These are phyloP conservation scores for Paramormyrops kingsleyae DNA, from an alignment of 2,113 vertebrate genomes.

Conservation along the genomic window DNA sequence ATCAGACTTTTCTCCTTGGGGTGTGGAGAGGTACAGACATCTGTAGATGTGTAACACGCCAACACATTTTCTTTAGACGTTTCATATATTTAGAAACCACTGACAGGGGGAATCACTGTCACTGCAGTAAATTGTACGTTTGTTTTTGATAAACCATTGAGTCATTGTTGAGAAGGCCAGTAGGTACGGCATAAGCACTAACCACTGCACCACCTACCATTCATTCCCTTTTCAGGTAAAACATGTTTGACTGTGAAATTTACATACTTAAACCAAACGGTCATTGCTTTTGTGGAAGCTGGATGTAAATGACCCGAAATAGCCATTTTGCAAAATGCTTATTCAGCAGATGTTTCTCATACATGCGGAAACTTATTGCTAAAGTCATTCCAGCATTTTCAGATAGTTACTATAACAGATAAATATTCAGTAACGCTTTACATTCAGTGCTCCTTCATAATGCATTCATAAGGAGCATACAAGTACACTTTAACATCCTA, in stretches of 20 bases:
- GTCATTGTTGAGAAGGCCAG: background rate
- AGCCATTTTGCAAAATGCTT: background rate
- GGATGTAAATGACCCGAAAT: background rate
- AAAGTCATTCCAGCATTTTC: background rate
- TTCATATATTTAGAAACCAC: background rate
- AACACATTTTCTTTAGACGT: background rate
- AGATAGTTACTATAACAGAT: background rate
- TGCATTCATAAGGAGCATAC: no score
- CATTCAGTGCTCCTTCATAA: no score
- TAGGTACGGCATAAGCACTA: background rate
- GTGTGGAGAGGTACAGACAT: background rate
- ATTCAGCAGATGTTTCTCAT: background rate
- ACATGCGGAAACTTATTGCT: background rate
- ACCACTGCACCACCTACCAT: background rate
- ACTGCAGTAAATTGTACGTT: background rate
- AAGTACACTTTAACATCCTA: no score
- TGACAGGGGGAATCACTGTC: background rate
- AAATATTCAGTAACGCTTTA: no score
- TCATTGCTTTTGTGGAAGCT: background rate
- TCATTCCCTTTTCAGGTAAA: background rate
- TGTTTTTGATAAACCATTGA: background rate
- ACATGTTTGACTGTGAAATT: background rate
- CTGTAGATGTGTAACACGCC: background rate
- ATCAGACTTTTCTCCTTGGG: background rate
- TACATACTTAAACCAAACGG: background rate